Conservation (phyloP, 2,113 vertebrate genomes). For the Vulpes lagopus region DNA sequence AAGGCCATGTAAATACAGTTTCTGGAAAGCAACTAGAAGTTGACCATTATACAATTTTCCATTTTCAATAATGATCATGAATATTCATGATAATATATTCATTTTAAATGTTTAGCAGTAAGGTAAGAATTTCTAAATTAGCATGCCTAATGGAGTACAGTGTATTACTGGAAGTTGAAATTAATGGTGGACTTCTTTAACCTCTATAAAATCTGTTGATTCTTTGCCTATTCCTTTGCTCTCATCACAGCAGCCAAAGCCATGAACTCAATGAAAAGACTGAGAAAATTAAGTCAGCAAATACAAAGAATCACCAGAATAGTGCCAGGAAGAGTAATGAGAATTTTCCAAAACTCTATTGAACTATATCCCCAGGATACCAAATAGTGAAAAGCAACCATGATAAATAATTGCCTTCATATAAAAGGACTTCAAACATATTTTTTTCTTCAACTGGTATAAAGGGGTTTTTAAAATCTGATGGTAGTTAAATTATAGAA, state of each 20-base stretch:
- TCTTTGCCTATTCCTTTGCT: conserved; percentile 37
- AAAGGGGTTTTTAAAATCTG: conserved; percentile 24
- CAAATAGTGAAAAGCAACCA: background rate
- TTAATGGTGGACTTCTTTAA: conserved; percentile 56
- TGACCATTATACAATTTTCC: conserved; percentile 23
- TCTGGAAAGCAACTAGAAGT: background rate
- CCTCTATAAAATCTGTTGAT: conserved; percentile 69
- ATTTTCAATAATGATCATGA: conserved; percentile 47
- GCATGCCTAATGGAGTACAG: conserved; percentile 55
- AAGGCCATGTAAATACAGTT: background rate
- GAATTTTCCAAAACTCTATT: conserved; percentile 63
- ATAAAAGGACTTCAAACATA: conserved; percentile 12
- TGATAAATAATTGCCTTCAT: background rate
- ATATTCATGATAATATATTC: conserved; percentile 70
- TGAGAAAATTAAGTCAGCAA: conserved; percentile 62
- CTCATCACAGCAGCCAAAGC: conserved; percentile 9
- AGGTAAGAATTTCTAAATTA: conserved; percentile 62
- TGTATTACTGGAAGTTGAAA: conserved; percentile 67
- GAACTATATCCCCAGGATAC: conserved; percentile 45
- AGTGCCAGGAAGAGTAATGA: conserved; percentile 59
- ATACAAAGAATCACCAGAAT: conserved; percentile 60
- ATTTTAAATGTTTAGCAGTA: conserved; percentile 63
- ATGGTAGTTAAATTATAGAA: background rate
- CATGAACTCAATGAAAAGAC: conserved; percentile 66
- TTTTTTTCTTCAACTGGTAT: background rate